A percentile compares a stretch with the other conserved stretches of the same genome.
Evolutionary conservation across 2,888 invertebrate species (phyloP).

Genomic region (Erannis defoliaria): DNA sequence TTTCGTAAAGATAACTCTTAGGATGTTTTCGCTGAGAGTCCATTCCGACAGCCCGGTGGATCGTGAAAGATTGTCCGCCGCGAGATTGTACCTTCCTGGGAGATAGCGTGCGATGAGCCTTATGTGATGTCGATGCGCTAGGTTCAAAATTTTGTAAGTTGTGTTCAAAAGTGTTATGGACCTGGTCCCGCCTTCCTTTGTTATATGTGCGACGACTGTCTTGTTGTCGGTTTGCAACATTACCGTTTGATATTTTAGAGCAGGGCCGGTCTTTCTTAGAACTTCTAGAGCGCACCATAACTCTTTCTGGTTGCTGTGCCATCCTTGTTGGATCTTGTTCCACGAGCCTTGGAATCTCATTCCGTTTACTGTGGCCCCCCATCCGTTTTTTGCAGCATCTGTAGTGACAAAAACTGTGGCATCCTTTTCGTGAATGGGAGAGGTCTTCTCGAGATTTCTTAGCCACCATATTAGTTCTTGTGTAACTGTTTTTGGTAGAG

Average conservation of each 20-base stretch:
- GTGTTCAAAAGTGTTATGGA: neutral
- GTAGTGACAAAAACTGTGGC: too few species aligned
- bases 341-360: too few species aligned
- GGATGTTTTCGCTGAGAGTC: too few species aligned
- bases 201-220: slow-evolving; percentile 29
- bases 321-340: too few species aligned
- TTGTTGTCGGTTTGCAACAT: slow-evolving; percentile 42
- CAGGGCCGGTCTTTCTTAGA: neutral
- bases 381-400: too few species aligned
- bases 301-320: too few species aligned
- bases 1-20: slow-evolving; percentile 22
- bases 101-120: slow-evolving; percentile 19
- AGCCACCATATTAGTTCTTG: too few species aligned
- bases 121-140: neutral
- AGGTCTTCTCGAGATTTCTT: too few species aligned
- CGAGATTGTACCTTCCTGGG: slow-evolving; percentile 36
- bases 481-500: too few species aligned
- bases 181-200: slow-evolving; percentile 42
- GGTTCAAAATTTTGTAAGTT: neutral
- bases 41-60: too few species aligned
- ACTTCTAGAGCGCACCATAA: slow-evolving; percentile 5
- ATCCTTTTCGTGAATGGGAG: too few species aligned
- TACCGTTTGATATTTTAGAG: neutral
- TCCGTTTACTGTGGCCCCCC: too few species aligned
- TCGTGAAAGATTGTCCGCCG: slow-evolving; percentile 42